Base-by-base conservation (phyloP, 1,140 invertebrate species). In the Drosophila azteca region DNA sequence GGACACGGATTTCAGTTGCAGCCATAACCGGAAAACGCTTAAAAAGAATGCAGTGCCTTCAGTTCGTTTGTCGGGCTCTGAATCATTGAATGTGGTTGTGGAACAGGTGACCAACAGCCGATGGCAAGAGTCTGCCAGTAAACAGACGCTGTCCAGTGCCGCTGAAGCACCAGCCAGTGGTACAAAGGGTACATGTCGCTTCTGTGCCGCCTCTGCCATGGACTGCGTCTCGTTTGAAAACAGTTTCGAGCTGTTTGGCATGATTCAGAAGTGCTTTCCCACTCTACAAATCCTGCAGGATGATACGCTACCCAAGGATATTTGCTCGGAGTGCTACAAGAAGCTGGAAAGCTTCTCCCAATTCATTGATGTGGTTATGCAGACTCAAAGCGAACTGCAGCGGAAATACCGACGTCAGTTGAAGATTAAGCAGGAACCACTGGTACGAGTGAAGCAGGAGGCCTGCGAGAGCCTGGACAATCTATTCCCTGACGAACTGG, bases 251-350 rank as follows among this genome's bases (percentile, higher is more conserved):
- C 57, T 90, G 1, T 91, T 90, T 57, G 90, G 76, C 39, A 88
- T 90, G 79, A 83, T 91, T 26, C 90, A 91, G 39, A 84, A 90
- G 67, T 91, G 90, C 48, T 90, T 91, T 60, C 90, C 90, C 9
- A 90, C 90, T 0, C 70, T 91, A 1, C 90, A 91, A 45, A 89
- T 91, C 46, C 76, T 85, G 31, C 83, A 91, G 59, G 85, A 91
- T n/a, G 90, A 91, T 31, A 76, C 68, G 2, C 50, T 91, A 43
- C 83, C 83, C 35, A 91, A 91, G 48, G 89, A 90, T 4, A 77
- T 91, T 17, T 91, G 90, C 41, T 51, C 61, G 9, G 64, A 77
- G 0, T 91, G 90, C 39, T 77, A 77, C 20, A 65, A 83, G 5
- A 73, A 78, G 2, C 31, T 91, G 15, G 69, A 91, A 26, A 58